Base-by-base conservation (phyloP, 2,888 invertebrate species). In the Lutraria lutraria region DNA sequence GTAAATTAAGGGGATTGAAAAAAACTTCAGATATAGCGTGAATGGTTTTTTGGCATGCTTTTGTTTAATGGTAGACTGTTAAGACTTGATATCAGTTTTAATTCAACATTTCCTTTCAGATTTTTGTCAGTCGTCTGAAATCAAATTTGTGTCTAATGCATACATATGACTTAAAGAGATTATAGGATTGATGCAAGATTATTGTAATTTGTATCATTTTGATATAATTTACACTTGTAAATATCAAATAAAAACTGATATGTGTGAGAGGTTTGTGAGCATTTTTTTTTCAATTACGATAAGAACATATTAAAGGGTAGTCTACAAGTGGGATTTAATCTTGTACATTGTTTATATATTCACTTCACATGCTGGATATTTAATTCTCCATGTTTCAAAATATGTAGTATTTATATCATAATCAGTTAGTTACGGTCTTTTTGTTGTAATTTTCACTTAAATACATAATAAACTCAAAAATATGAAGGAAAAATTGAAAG, bases 371-470 rank as follows among this genome's bases (percentile, higher is more conserved):
- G 63, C 63, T 68, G n/a, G 25, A 68, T 25, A 3, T 68, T 68
- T 25, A 15, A 1, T 3, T 16, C 15, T 16, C 56, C 1, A 13
- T 56, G 19, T 12, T 56, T 56, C 56, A n/a, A 25, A 21, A 68
- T 25, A 68, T 68, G 63, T 68, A 68, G n/a, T 25, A 68, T 68
- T 25, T 68, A 68, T 68, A 68, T 68, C 25, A 68, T 68, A 68
- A 13, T 25, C 63, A 68, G 25, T n/a, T 68, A 68, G 63, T 25
- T 68, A 68, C 12, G n/a, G 25, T 68, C 63, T n/a, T 25, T 43
- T 25, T 25, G 25, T 68, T 68, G n/a, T 68, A n/a, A 68, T 68
- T 68, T 60, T 68, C n/a, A n/a, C 63, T 68, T 25, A 12, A 68
- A n/a, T 68, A 25, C 63, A 68, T 25, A 13, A 25, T 68, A 68